phyloP scores from a whole-genome alignment of 2,113 vertebrate species.

The Erpornis zantholeuca region DNA sequence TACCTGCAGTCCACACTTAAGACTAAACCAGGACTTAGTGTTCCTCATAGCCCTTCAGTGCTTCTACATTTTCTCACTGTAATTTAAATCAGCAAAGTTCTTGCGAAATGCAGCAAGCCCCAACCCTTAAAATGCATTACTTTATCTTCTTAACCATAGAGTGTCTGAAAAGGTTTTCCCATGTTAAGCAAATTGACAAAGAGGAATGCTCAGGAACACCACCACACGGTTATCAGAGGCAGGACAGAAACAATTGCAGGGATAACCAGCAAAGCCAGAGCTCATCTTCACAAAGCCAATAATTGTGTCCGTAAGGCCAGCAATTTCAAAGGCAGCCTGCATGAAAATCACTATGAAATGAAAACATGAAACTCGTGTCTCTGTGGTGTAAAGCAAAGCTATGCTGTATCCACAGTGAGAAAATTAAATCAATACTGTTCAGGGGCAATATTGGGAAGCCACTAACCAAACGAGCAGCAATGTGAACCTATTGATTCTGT shows the following conservation, averaged over 20 bases:
- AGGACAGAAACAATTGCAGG: neutral
- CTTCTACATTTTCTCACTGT: neutral
- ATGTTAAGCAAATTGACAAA: neutral
- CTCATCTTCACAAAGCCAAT: neutral
- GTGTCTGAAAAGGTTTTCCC: neutral
- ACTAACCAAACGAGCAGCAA: neutral
- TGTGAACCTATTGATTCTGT: neutral
- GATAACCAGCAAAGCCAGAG: neutral
- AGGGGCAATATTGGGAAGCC: neutral
- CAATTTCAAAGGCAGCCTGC: neutral
- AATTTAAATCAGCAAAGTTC: neutral
- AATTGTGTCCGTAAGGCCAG: neutral
- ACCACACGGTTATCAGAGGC: neutral
- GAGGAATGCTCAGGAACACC: neutral
- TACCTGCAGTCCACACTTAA: neutral
- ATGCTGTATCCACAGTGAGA: neutral
- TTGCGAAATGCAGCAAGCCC: neutral
- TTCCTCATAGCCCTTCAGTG: neutral
- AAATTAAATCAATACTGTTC: conserved; percentile 16
- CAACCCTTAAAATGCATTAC: neutral
- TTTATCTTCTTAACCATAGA: neutral
- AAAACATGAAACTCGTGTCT: neutral
- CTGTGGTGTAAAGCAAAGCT: neutral
- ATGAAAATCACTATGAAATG: neutral
- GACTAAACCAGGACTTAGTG: neutral